phyloP scores from a whole-genome alignment of 2,113 vertebrate species.

The Toxostoma redivivum region DNA sequence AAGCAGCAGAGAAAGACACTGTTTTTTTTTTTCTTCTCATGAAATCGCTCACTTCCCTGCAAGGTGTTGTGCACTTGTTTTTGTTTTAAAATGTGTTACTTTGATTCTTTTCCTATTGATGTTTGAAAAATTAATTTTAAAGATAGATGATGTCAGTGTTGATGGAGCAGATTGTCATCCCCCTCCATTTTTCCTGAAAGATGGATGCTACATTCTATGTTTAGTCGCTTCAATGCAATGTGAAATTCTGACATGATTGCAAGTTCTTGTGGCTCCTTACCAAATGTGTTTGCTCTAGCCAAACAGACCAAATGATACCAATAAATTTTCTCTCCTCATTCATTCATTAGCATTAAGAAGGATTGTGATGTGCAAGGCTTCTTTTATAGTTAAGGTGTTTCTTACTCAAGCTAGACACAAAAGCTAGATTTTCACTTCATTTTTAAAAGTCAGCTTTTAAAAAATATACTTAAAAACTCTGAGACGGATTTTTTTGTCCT shows the following conservation, averaged over 20 bases:
- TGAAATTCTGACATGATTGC: not conserved
- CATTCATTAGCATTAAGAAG: not conserved
- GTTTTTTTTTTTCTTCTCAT: not conserved
- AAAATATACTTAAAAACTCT: not conserved
- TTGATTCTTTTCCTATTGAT: not conserved
- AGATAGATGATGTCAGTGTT: not conserved
- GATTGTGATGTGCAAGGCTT: not conserved
- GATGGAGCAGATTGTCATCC: not conserved
- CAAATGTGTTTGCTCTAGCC: not conserved
- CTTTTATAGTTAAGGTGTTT: not conserved
- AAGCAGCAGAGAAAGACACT: not conserved
- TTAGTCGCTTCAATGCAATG: not conserved
- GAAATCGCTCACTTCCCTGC: not conserved
- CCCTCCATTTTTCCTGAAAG: not conserved
- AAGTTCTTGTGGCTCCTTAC: not conserved
- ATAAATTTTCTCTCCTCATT: not conserved
- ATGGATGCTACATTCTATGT: not conserved
- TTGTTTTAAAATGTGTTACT: not conserved
- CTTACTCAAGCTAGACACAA: not conserved
- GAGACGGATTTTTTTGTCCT: not conserved
- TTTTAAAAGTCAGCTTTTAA: not conserved
- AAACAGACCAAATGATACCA: not conserved
- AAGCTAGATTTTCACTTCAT: not conserved
- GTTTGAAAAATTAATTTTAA: not conserved
- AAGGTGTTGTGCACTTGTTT: slow-evolving; percentile 7